Conservation (phyloP, 2,113 vertebrate species). For the Stigmatopora nigra region DNA sequence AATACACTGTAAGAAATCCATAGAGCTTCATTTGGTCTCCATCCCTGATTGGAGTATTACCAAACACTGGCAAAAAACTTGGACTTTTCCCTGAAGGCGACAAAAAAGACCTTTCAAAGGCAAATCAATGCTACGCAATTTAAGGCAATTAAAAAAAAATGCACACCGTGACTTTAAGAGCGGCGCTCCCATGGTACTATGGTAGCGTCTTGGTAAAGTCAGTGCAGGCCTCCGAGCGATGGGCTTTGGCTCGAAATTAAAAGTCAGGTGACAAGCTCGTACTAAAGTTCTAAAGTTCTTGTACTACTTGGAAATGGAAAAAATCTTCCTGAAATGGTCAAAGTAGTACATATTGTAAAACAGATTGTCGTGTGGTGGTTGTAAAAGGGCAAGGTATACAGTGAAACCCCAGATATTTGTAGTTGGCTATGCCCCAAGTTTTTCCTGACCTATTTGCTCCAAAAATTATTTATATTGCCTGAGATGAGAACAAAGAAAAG, state of each 20-base stretch:
- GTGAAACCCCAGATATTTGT: too few species aligned
- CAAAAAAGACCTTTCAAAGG: slow-evolving; percentile 28
- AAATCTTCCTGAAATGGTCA: not conserved
- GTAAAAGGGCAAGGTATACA: too few species aligned
- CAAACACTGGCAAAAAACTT: slow-evolving; percentile 43
- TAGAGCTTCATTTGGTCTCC: slow-evolving; percentile 37
- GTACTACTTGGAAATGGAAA: not conserved
- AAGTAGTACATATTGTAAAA: too few species aligned
- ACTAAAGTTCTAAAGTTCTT: not conserved
- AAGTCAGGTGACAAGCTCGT: not conserved
- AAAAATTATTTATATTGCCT: too few species aligned
- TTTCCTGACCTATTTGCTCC: too few species aligned
- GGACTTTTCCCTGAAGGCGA: slow-evolving; percentile 47
- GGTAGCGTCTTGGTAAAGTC: slow-evolving; percentile 1
- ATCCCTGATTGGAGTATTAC: slow-evolving; percentile 1
- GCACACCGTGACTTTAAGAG: slow-evolving; percentile 1
- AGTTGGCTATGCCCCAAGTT: too few species aligned
- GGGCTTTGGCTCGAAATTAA: not conserved
- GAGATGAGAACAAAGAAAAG: too few species aligned
- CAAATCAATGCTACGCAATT: slow-evolving; percentile 34
- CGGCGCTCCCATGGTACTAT: not conserved
- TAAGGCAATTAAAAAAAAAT: slow-evolving; percentile 47
- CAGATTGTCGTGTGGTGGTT: too few species aligned
- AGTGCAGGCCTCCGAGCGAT: not conserved
- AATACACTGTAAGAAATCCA: slow-evolving; percentile 30